A percentile compares a stretch with the other conserved stretches of the same genome.
phyloP scores from a whole-genome alignment of 2,888 invertebrate species.

The Parnassius glacialis region DNA sequence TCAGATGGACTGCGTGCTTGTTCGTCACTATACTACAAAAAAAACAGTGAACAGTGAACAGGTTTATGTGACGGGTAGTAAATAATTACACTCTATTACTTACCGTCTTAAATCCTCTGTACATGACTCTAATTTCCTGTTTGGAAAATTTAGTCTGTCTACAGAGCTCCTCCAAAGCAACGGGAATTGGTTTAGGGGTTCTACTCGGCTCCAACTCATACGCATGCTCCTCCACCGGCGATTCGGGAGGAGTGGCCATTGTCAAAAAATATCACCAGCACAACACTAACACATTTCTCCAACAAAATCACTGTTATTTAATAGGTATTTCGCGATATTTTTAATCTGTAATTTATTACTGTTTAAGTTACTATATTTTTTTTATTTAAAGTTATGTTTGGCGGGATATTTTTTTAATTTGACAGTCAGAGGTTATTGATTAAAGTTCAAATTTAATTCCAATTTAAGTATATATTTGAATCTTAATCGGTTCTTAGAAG shows the following conservation, averaged over 20 bases:
- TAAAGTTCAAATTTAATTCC: background rate
- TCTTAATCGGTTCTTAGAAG: constrained; percentile 15
- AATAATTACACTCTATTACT: constrained; percentile 42
- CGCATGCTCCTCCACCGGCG: constrained; percentile 92
- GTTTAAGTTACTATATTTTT: constrained; percentile 20
- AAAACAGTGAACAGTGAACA: too few relatives aligned
- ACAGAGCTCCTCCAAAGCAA: constrained; percentile 94
- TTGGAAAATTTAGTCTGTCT: constrained; percentile 96
- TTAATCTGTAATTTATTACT: constrained; percentile 25
- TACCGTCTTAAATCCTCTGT: constrained; percentile 98
- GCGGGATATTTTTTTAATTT: constrained; percentile 23
- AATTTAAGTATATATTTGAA: background rate
- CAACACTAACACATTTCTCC: constrained; percentile 17
- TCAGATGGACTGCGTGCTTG: too few relatives aligned
- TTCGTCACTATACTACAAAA: too few relatives aligned
- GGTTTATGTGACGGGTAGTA: background rate
- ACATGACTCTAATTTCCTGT: constrained; percentile 98
- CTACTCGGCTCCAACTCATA: constrained; percentile 91
- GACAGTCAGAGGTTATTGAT: constrained; percentile 10
- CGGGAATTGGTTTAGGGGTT: constrained; percentile 90
- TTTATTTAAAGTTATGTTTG: constrained; percentile 24
- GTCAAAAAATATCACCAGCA: constrained; percentile 32
- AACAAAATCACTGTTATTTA: constrained; percentile 22
- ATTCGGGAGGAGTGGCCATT: constrained; percentile 93
- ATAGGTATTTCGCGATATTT: constrained; percentile 6